phyloP scores from a whole-genome alignment of 2,797 vertebrate genomes.

The Tenualosa thibaudeaui region DNA sequence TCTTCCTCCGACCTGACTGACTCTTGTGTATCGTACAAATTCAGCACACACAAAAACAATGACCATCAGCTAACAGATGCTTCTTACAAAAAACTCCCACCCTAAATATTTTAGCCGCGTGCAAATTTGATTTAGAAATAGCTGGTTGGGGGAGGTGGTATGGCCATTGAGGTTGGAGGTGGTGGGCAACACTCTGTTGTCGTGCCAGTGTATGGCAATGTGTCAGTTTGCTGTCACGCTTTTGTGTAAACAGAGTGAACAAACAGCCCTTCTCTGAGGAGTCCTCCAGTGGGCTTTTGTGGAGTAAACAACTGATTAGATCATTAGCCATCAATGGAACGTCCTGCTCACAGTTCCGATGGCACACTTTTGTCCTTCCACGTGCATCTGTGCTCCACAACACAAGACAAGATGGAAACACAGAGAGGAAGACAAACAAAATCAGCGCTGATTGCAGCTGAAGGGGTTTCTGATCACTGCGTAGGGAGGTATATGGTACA shows the following conservation, averaged over 20 bases:
- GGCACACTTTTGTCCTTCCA: constrained; percentile 56
- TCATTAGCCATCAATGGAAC: constrained; percentile 64
- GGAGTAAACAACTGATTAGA: constrained; percentile 73
- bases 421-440: constrained; percentile 69
- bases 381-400: constrained; percentile 56
- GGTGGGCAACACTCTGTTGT: background rate
- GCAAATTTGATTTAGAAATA: background rate
- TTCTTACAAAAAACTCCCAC: background rate
- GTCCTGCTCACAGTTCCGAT: constrained; percentile 63
- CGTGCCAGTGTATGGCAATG: background rate
- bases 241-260: constrained; percentile 50
- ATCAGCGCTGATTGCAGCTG: constrained; percentile 60
- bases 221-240: constrained; percentile 37
- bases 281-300: constrained; percentile 48
- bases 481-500: background rate
- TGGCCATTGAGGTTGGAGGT: background rate
- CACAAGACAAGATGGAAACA: constrained; percentile 52
- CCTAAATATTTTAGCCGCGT: background rate
- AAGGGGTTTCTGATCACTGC: background rate
- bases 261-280: constrained; percentile 57
- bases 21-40: background rate
- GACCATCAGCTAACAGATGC: background rate
- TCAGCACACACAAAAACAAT: background rate
- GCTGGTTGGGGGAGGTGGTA: background rate
- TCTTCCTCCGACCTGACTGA: background rate